phyloP scores from a whole-genome alignment of 2,113 vertebrate species.

The Willisornis vidua region DNA sequence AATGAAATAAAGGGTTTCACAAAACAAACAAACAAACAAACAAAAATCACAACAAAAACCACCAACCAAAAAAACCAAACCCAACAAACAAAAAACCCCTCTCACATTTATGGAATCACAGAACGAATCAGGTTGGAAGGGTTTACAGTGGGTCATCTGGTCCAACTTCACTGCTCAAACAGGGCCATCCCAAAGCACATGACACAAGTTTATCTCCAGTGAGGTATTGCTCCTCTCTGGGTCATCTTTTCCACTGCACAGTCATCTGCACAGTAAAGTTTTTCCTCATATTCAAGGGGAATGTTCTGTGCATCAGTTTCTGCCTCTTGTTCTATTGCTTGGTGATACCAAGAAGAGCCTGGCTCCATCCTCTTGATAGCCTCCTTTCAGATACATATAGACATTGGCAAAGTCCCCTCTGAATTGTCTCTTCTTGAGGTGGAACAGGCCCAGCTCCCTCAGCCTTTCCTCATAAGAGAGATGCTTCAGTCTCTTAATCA shows the following conservation, averaged over 20 bases:
- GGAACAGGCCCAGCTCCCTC: neutral
- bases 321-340: neutral
- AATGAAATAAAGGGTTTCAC: neutral
- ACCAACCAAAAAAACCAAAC: too few species aligned
- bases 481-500: neutral
- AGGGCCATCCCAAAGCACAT: neutral
- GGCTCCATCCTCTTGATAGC: neutral
- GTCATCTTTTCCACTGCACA: too few species aligned
- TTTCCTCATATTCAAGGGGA: neutral
- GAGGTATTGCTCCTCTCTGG: neutral
- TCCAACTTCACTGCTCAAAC: neutral
- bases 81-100: too few species aligned
- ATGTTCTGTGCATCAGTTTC: too few species aligned
- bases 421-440: fast-evolving
- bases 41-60: too few species aligned
- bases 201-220: too few species aligned
- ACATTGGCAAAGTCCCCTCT: fast-evolving
- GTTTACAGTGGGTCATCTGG: neutral
- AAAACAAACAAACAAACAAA: neutral
- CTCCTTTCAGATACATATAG: neutral
- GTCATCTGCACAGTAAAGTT: neutral
- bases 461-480: fast-evolving
- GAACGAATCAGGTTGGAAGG: neutral
- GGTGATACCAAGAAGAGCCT: neutral
- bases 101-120: neutral